Conservation (phyloP, 2,888 invertebrate genomes). For the Patella caerulea region DNA sequence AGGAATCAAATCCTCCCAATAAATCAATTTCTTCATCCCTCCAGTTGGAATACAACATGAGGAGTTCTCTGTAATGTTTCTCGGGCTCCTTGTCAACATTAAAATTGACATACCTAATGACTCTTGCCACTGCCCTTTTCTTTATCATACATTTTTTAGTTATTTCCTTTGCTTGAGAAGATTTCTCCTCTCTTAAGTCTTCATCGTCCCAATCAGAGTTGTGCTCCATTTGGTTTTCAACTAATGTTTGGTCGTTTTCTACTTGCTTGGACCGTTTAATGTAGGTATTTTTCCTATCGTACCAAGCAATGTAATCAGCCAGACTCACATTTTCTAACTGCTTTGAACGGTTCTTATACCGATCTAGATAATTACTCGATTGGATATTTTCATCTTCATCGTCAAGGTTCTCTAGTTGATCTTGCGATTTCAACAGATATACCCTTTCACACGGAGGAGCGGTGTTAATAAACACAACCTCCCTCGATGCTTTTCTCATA, state of each 20-base stretch:
- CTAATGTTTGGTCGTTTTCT: too few species aligned
- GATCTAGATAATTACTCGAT: constrained; percentile 29
- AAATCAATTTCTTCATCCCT: constrained; percentile 47
- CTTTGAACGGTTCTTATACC: constrained; percentile 38
- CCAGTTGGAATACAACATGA: constrained; percentile 53
- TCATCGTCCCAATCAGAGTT: too few species aligned
- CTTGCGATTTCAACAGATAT: too few species aligned
- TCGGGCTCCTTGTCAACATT: constrained; percentile 41
- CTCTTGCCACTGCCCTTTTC: constrained; percentile 8
- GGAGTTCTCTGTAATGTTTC: constrained; percentile 53
- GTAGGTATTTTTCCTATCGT: constrained; percentile 12
- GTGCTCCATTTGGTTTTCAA: too few species aligned
- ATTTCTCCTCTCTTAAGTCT: not conserved
- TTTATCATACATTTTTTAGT: constrained; percentile 16
- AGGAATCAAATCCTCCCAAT: not conserved
- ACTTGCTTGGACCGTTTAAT: too few species aligned
- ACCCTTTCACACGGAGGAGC: not conserved
- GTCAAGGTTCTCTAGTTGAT: too few species aligned
- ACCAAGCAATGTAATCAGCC: constrained; percentile 37
- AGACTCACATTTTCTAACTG: constrained; percentile 27
- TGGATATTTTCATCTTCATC: constrained; percentile 29
- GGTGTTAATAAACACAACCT: constrained; percentile 46
- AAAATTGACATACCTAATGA: constrained; percentile 42
- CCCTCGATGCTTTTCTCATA: constrained; percentile 37
- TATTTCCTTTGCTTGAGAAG: constrained; percentile 27